Conservation (phyloP, 2,113 vertebrate species). For the Cygnus buccinator region DNA sequence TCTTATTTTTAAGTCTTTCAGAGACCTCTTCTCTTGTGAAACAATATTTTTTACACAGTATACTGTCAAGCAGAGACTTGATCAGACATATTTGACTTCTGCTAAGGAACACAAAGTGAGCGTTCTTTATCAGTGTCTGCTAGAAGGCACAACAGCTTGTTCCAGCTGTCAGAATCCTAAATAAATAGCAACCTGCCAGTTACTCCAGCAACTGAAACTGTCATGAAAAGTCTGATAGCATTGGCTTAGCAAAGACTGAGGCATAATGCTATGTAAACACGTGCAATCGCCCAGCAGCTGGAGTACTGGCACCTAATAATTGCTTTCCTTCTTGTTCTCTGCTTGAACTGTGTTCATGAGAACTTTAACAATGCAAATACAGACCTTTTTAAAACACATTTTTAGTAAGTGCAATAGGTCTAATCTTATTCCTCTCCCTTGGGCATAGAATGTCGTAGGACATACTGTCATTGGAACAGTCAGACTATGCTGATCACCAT, state of each 20-base stretch:
- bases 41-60: neutral
- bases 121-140: neutral
- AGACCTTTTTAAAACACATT: neutral
- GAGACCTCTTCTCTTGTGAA: neutral
- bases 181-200: neutral
- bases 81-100: neutral
- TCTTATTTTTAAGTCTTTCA: neutral
- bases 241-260: neutral
- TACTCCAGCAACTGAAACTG: neutral
- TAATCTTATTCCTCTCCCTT: neutral
- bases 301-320: neutral
- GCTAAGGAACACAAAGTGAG: neutral
- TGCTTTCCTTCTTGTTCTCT: neutral
- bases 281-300: neutral
- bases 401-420: neutral
- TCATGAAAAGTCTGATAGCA: neutral
- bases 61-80: neutral
- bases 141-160: neutral
- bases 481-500: neutral
- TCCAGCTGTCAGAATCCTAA: slow-evolving; percentile 15
- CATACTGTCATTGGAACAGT: neutral
- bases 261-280: neutral
- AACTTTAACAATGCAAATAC: neutral
- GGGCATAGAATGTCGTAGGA: neutral
- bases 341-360: neutral